phyloP scores from a whole-genome alignment of 2,888 invertebrate species.

The Ophion ellenae region DNA sequence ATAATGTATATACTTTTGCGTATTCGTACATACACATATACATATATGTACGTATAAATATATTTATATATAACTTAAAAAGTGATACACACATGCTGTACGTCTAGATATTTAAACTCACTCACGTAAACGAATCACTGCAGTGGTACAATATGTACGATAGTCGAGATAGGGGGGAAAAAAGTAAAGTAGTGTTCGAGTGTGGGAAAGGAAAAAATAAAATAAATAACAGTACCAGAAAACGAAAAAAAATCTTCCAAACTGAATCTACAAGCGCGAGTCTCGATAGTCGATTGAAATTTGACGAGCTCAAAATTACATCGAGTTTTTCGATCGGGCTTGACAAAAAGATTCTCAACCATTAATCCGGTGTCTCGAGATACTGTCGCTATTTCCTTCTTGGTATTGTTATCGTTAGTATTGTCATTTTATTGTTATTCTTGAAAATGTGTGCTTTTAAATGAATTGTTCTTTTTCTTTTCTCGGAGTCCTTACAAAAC shows the following conservation, averaged over 20 bases:
- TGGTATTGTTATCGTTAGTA: neutral
- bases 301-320: conserved; percentile 10
- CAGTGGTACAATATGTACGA: conserved; percentile 66
- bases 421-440: conserved; percentile 18
- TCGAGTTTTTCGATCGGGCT: conserved; percentile 1
- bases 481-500: conserved; percentile 65
- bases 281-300: conserved; percentile 1
- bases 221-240: conserved; percentile 51
- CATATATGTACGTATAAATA: conserved; percentile 34
- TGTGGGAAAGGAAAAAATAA: conserved; percentile 59
- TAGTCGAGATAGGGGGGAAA: conserved; percentile 54
- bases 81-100: conserved; percentile 67
- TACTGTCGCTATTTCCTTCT: neutral
- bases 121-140: conserved; percentile 62
- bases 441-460: conserved; percentile 33
- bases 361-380: neutral
- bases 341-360: neutral
- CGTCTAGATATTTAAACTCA: conserved; percentile 62
- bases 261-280: conserved; percentile 18
- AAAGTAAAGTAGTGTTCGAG: conserved; percentile 50
- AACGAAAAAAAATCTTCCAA: conserved; percentile 44
- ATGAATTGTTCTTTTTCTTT: conserved; percentile 33
- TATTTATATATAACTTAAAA: conserved; percentile 47
- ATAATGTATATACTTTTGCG: conserved; percentile 23
- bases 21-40: conserved; percentile 16